Evolutionary conservation across 2,113 vertebrate genomes (phyloP).

Genomic region (Protomyctophum bolini): DNA sequence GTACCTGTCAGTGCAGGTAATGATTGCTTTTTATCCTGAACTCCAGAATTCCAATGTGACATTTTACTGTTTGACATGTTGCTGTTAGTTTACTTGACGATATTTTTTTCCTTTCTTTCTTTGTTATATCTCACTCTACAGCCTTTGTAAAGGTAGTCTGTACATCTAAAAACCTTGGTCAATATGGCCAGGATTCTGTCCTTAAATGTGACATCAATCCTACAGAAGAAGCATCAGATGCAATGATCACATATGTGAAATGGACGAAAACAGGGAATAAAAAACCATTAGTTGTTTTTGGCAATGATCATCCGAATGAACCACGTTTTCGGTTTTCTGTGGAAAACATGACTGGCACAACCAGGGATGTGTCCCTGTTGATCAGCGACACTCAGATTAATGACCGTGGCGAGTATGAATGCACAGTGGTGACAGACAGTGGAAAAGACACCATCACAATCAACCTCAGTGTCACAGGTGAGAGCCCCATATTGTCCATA

Average conservation of each 20-base stretch:
- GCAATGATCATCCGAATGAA: rapidly evolving
- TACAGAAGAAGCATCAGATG: rapidly evolving
- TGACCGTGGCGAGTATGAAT: slow-evolving; percentile 35
- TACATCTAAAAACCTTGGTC: neutral
- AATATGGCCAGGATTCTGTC: slow-evolving; percentile 22
- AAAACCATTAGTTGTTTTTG: rapidly evolving
- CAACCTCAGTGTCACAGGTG: slow-evolving; percentile 59
- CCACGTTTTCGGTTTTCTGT: slow-evolving; percentile 33
- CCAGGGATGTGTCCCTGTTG: slow-evolving; percentile 62
- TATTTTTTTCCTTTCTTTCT: neutral
- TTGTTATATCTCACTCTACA: slow-evolving; percentile 29
- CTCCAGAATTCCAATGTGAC: neutral
- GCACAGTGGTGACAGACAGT: neutral
- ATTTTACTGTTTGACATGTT: rapidly evolving
- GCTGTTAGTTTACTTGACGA: neutral
- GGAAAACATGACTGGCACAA: neutral
- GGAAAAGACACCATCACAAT: rapidly evolving
- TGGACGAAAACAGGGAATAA: slow-evolving; percentile 27
- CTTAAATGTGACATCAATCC: slow-evolving; percentile 31
- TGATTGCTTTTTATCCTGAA: neutral
- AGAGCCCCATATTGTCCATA: slow-evolving; percentile 10
- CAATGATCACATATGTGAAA: rapidly evolving
- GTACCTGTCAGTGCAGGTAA: rapidly evolving
- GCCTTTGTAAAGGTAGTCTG: slow-evolving; percentile 21
- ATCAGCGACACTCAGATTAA: slow-evolving; percentile 42